Evolutionary conservation across 2,113 vertebrate genomes (phyloP).

Genomic region (Calidris pugnax): DNA sequence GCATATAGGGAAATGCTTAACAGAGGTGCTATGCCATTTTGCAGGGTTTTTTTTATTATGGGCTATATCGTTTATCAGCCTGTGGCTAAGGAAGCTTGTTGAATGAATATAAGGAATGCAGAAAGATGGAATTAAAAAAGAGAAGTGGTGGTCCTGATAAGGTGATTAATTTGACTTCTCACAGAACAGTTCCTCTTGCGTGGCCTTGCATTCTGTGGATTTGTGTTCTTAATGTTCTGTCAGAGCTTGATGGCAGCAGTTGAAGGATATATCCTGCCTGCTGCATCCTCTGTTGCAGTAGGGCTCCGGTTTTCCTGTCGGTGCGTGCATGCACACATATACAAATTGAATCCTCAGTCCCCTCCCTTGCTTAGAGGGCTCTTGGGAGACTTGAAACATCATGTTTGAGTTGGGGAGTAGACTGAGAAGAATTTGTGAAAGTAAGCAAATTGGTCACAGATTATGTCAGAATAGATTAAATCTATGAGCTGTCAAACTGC

Average conservation of each 20-base stretch:
- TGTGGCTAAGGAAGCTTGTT: neutral
- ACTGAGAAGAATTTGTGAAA: neutral
- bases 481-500: neutral
- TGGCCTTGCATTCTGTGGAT: neutral
- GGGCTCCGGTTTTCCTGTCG: neutral
- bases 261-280: neutral
- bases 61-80: neutral
- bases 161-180: neutral
- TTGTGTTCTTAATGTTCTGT: neutral
- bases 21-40: neutral
- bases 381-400: neutral
- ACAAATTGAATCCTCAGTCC: neutral
- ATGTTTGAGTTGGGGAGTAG: neutral
- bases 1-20: neutral
- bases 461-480: neutral
- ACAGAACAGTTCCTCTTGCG: rapidly evolving
- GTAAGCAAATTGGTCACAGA: neutral
- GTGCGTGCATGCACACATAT: neutral
- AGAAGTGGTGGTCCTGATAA: neutral
- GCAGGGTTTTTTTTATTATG: neutral
- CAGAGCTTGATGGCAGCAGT: neutral
- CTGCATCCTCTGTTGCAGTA: neutral
- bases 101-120: neutral
- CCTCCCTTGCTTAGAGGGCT: slow-evolving; percentile 26
- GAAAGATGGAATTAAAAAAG: neutral